A percentile compares a stretch with the other conserved stretches of the same genome.
Conservation (phyloP, 2,888 invertebrate species). For the Geotrupes spiniger region DNA sequence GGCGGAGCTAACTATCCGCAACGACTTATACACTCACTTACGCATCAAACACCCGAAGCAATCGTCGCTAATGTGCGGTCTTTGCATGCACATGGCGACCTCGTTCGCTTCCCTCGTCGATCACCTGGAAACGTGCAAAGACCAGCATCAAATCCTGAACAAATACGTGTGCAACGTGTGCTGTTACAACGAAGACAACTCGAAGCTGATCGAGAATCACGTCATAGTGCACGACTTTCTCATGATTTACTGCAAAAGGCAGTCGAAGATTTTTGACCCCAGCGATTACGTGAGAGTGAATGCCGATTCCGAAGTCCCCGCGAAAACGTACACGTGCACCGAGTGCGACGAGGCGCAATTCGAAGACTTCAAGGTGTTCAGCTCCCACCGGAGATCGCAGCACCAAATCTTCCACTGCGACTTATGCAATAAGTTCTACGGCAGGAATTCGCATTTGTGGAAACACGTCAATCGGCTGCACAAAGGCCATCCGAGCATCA, state of each 20-base stretch:
- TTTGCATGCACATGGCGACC: constrained; percentile 54
- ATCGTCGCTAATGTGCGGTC: constrained; percentile 56
- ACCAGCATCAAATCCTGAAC: constrained; percentile 45
- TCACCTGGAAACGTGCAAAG: constrained; percentile 54
- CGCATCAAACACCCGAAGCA: constrained; percentile 54
- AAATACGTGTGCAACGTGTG: constrained; percentile 54
- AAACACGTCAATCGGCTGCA: constrained; percentile 61
- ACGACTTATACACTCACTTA: constrained; percentile 56
- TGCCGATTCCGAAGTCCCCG: constrained; percentile 25
- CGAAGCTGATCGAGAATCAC: constrained; percentile 54
- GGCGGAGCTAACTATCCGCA: constrained; percentile 49
- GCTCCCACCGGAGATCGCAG: constrained; percentile 53
- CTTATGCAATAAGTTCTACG: constrained; percentile 60
- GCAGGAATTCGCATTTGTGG: constrained; percentile 60
- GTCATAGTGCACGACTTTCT: constrained; percentile 56
- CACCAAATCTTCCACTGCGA: constrained; percentile 61
- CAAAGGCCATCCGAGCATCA: constrained; percentile 58
- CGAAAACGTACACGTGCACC: constrained; percentile 33
- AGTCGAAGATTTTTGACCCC: constrained; percentile 49
- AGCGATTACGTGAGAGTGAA: constrained; percentile 52
- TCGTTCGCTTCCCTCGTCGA: constrained; percentile 52
- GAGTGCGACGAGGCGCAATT: constrained; percentile 45
- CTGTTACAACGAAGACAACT: constrained; percentile 56
- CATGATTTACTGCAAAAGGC: constrained; percentile 44
- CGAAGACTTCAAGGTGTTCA: constrained; percentile 52